Evolutionary conservation across 2,113 vertebrate species (phyloP), one percentile per base, ranked within the genome.

Genomic region (Aptenodytes patagonicus): DNA sequence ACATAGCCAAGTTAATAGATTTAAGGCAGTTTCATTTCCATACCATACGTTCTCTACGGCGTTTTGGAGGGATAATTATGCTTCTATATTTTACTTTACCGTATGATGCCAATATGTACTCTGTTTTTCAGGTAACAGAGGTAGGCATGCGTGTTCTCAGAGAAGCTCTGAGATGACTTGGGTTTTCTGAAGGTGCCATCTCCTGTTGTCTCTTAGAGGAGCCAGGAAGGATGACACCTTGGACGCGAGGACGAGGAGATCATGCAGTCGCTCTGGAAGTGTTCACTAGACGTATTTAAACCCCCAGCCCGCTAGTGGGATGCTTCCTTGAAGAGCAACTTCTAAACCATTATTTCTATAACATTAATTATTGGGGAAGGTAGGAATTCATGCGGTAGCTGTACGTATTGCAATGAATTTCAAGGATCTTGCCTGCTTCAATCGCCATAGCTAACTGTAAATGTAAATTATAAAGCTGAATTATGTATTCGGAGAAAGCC

Each of bases 1-100:
- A 71, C 8, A 16, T 20, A 88, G 78, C 93, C 5, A 8, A 89
- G 87, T 84, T 82, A 89, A 72, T 93, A 85, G 77, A 52, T 93
- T 76, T n/a, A 54, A 93, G 66, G 77, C 89, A 70, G 25, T 89
- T 93, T 65, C 57, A 83, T 94, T 94, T 91, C 90, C 75, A 82
- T 79, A 36, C 95, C 95, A 72, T 85, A 77, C 91, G 96, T 76
- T 89, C 47, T 82, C 65, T 9, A 13, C 47, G 66, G 40, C 4
- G 0, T 89, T 95, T 66, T 91, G 83, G 46, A 47, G 55, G 65
- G 61, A 70, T 89, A 87, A 68, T 81, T 66, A 26, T 4, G n/a
- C 16, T 70, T 60, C 7, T 51, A 6, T 62, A 11, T 87, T 95
- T 66, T 36, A 42, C 44, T 81, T 89, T 55, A 34, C 55, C 16